Conservation (phyloP, 2,797 vertebrate species). For the Fringilla coelebs region DNA sequence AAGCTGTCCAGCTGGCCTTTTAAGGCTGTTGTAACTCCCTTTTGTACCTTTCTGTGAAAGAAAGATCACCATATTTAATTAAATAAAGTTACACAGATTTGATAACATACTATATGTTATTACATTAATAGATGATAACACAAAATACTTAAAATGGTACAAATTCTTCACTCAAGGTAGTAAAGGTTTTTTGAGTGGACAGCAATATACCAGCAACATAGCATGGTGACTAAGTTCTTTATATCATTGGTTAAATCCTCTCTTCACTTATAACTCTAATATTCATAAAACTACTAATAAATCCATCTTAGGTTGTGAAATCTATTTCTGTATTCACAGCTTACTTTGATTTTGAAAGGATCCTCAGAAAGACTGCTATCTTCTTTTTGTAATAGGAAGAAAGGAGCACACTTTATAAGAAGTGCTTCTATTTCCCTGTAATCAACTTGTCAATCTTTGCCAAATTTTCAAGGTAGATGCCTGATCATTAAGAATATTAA, state of each 20-base stretch:
- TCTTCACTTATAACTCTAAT: not conserved
- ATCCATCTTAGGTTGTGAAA: not conserved
- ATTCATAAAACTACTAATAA: not conserved
- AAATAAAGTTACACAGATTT: not conserved
- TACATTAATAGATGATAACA: not conserved
- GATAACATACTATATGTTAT: not conserved
- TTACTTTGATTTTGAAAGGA: conserved; percentile 13
- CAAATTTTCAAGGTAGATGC: not conserved
- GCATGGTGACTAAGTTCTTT: not conserved
- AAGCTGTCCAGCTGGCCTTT: not conserved
- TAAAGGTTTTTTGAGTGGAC: not conserved
- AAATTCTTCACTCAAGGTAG: not conserved
- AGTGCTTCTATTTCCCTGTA: not conserved
- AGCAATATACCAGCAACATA: not conserved
- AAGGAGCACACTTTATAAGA: not conserved
- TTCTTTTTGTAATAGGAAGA: not conserved
- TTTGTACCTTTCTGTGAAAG: not conserved
- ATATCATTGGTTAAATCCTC: not conserved
- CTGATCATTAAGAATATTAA: not conserved
- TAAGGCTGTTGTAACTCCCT: not conserved
- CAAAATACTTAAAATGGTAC: not conserved
- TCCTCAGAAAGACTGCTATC: not conserved
- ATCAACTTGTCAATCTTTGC: not conserved
- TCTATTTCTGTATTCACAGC: not conserved
- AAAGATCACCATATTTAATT: not conserved